These are phyloP conservation scores for Calameuta filiformis DNA, from an alignment of 2,888 invertebrate species.

Conservation along the genomic window DNA sequence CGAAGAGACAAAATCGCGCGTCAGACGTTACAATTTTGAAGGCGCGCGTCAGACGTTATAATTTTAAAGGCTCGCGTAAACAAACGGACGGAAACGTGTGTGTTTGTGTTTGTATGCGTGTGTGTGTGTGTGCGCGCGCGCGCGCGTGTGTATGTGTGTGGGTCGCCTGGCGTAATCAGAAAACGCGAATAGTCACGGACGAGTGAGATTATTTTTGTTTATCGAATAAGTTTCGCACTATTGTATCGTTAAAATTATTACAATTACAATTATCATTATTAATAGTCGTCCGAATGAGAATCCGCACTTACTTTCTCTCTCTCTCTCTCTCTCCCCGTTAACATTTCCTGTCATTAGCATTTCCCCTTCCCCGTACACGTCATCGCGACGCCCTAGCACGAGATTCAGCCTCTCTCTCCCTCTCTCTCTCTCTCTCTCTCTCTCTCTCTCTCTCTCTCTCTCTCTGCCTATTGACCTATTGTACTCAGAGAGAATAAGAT, in stretches of 20 bases:
- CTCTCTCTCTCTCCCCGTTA: not conserved
- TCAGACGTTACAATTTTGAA: not conserved
- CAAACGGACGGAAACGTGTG: not conserved
- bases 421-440: not conserved
- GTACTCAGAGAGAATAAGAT: not conserved
- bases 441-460: not conserved
- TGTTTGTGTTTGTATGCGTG: too few relatives aligned
- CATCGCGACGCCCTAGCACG: not conserved
- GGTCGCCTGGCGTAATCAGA: not conserved
- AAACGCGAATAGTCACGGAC: not conserved
- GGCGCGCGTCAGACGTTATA: not conserved
- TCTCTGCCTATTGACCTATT: not conserved
- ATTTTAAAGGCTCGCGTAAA: not conserved
- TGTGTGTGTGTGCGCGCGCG: too few relatives aligned
- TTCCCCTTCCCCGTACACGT: not conserved
- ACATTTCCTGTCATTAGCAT: not conserved
- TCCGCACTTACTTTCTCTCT: not conserved
- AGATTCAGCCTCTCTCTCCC: not conserved
- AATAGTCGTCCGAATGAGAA: not conserved
- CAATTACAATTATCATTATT: not conserved
- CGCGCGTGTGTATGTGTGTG: not conserved
- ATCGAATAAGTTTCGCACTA: not conserved
- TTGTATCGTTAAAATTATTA: not conserved
- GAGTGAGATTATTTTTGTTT: not conserved
- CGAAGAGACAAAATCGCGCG: not conserved